Base-by-base conservation (phyloP, 2,113 vertebrate genomes). In the Sciurus niger region DNA sequence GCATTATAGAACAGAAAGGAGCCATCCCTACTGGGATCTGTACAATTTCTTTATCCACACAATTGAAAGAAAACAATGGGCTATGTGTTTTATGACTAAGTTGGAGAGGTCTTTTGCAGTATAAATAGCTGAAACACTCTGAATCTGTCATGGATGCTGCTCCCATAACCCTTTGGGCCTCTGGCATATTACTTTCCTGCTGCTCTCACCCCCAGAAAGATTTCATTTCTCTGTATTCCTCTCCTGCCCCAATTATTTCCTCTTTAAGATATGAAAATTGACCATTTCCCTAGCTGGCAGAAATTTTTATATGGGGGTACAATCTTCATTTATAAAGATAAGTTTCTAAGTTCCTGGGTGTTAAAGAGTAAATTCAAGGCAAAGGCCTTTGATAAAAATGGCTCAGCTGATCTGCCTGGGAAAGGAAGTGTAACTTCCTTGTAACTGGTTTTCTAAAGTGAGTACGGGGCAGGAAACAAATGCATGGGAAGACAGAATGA, bases 161-260 rank as follows among this genome's bases (percentile, higher is more conserved):
- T n/a, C 20, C 13, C 2, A 1, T 51, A 32, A 60, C 51, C 40
- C 10, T 37, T 10, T 13, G 7, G 8, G n/a, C 12, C 40, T 24
- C 11, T 6, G 7, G 14, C 5, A 6, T 11, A 6, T 74, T 9
- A 18, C 32, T 13, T 25, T 9, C 11, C 8, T 1, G 11, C n/a
- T 40, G 9, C 17, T 28, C 16, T 74, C 40, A 28, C 79, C 30
- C 28, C 73, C 48, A 79, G 11, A 8, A 32, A 84, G 82, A 18
- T 18, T 14, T 28, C 65, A 32, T 91, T 32, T 25, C 13, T 87
- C 0, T 24, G 20, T 24, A 32, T 84, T 8, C 34, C 37, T 65
- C 63, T 25, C 7, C 28, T 28, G 8, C 5, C 30, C 12, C 3
- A 74, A 2, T 34, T 74, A 37, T 65, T 37, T 74, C 8, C 51